Percentiles rank a stretch among this genome's conserved stretches.
Evolutionary conservation across 2,888 invertebrate genomes (phyloP).

Genomic region (Vanessa cardui): DNA sequence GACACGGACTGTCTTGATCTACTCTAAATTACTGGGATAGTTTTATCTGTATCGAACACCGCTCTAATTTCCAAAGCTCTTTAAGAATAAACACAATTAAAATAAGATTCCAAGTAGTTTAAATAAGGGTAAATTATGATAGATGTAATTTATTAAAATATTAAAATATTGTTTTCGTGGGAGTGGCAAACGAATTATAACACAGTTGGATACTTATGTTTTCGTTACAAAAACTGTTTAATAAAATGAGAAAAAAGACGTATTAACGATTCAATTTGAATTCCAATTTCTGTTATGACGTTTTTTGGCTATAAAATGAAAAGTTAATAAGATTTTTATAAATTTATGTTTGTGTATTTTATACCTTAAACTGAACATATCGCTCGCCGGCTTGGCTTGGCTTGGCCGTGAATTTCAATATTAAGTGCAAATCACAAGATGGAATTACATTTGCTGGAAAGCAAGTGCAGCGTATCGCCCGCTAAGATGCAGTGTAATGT

Average conservation of each 20-base stretch:
- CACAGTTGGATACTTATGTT: constrained; percentile 26
- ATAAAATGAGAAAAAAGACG: constrained; percentile 45
- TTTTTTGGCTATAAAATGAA: constrained; percentile 38
- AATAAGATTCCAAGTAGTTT: not conserved
- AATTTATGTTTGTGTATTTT: not conserved
- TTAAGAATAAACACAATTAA: not conserved
- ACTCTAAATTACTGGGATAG: constrained; percentile 35
- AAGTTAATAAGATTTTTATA: constrained; percentile 28
- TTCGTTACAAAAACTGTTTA: constrained; percentile 48
- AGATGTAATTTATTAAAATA: not conserved
- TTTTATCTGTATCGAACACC: constrained; percentile 16
- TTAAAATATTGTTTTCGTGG: constrained; percentile 12
- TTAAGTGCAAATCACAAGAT: constrained; percentile 30
- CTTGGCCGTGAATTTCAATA: constrained; percentile 34
- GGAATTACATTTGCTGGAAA: constrained; percentile 30
- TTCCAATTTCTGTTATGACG: constrained; percentile 43
- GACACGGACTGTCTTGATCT: constrained; percentile 52
- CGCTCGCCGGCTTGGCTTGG: not conserved
- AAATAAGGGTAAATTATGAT: not conserved
- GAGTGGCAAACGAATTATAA: constrained; percentile 23
- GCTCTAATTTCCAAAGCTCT: constrained; percentile 12
- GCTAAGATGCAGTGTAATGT: constrained; percentile 21
- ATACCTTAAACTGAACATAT: constrained; percentile 11
- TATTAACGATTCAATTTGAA: constrained; percentile 52
- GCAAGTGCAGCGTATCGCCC: constrained; percentile 27